Evolutionary conservation across 2,797 vertebrate genomes (phyloP), one percentile per base, ranked within the genome.

Genomic region (Echeneis naucrates): DNA sequence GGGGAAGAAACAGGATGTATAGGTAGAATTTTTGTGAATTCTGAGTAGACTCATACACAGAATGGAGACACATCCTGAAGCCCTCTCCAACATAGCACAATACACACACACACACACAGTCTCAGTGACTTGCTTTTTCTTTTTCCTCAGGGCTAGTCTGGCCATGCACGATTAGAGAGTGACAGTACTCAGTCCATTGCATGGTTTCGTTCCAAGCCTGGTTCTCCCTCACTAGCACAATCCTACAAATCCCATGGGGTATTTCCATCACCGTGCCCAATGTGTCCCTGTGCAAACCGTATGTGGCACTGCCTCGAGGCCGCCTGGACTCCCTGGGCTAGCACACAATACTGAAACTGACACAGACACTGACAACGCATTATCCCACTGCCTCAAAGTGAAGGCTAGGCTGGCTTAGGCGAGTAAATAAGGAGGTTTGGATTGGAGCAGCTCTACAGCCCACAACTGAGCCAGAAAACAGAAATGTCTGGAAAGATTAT

Each of bases 161-260:
- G 75, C 87, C 79, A 75, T 85, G 82, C 80, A 83, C 63, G 92
- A 93, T 93, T 93, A 91, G 75, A 89, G 78, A 89, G 78, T 80
- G 90, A 89, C 88, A 91, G 88, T 85, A 78, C 87, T 91, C 89
- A 44, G 85, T 89, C 91, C 85, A 86, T 56, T 61, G 84, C 82
- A 86, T 86, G 89, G 76, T 84, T 88, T 86, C 50, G 37, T 84
- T 92, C 86, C 89, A 72, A 79, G 77, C 68, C 74, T 69, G 76
- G 9, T 75, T 72, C 75, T 85, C 68, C 65, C 80, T 84, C 81
- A 51, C 83, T 56, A 68, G 77, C 85, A 78, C 73, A 83, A 73
- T 77, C 81, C 81, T 78, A 81, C 87, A 88, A 81, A 83, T 86
- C 86, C 88, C 84, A 73, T 14, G 42, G 78, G 86, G 68, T 65